Evolutionary conservation across 2,797 vertebrate species (phyloP).

Genomic region (Zonotrichia albicollis): DNA sequence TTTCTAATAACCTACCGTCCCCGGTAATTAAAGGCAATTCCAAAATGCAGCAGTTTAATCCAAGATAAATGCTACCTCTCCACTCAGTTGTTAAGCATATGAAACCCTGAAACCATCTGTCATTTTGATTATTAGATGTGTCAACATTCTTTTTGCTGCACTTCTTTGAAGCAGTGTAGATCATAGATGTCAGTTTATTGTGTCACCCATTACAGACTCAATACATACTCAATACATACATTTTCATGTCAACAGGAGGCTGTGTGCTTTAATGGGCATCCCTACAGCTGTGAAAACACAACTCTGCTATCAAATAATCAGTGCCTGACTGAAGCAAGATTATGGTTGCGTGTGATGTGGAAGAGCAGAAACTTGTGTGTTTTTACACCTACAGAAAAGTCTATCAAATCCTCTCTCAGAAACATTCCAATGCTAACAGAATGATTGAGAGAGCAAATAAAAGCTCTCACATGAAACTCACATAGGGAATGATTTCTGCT

Average conservation of each 20-base stretch:
- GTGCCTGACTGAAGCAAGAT: background rate
- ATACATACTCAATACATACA: background rate
- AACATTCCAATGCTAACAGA: background rate
- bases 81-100: background rate
- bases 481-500: background rate
- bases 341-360: background rate
- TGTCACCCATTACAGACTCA: background rate
- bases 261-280: background rate
- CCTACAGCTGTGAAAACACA: background rate
- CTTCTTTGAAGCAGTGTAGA: background rate
- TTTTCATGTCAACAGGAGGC: background rate
- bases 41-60: background rate
- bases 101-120: background rate
- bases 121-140: constrained; percentile 6
- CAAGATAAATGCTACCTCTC: background rate
- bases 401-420: background rate
- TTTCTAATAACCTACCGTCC: background rate
- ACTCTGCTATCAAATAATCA: background rate
- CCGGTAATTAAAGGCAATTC: background rate
- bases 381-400: background rate
- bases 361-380: background rate
- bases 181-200: background rate
- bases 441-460: background rate
- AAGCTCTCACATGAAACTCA: background rate
- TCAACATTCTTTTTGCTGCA: background rate